These are phyloP conservation scores for Lamprotornis superbus DNA, from an alignment of 2,113 vertebrate species.

Conservation along the genomic window DNA sequence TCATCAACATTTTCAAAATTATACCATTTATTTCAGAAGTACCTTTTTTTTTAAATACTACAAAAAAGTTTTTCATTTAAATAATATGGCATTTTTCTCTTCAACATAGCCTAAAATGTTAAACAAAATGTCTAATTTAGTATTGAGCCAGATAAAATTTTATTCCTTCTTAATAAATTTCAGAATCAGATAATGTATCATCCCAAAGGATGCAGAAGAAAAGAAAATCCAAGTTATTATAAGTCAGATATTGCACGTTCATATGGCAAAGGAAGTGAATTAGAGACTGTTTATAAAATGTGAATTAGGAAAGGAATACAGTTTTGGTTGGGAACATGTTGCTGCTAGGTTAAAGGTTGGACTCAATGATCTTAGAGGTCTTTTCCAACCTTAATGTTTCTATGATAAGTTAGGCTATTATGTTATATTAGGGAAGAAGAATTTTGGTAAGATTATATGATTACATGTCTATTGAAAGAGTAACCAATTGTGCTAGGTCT, in stretches of 20 bases:
- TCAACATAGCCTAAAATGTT: not conserved
- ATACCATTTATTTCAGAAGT: not conserved
- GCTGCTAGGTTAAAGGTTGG: not conserved
- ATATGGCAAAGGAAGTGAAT: not conserved
- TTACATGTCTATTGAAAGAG: not conserved
- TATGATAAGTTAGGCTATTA: not conserved
- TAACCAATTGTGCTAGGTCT: not conserved
- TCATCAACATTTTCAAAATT: not conserved
- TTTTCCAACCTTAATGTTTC: not conserved
- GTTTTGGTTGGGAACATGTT: not conserved
- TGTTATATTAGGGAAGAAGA: not conserved
- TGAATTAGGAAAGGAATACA: not conserved
- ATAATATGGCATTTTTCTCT: not conserved
- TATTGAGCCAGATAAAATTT: not conserved
- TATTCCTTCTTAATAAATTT: not conserved
- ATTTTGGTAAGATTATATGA: not conserved
- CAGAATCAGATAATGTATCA: rapidly evolving
- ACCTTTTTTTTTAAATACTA: not conserved
- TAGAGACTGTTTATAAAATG: not conserved
- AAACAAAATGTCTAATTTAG: not conserved
- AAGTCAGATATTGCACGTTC: not conserved
- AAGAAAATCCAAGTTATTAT: not conserved
- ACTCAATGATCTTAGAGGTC: not conserved
- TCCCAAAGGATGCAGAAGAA: not conserved
- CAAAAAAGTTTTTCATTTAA: not conserved